Conservation (phyloP, 2,888 invertebrate species). For the Campoplex nolae region DNA sequence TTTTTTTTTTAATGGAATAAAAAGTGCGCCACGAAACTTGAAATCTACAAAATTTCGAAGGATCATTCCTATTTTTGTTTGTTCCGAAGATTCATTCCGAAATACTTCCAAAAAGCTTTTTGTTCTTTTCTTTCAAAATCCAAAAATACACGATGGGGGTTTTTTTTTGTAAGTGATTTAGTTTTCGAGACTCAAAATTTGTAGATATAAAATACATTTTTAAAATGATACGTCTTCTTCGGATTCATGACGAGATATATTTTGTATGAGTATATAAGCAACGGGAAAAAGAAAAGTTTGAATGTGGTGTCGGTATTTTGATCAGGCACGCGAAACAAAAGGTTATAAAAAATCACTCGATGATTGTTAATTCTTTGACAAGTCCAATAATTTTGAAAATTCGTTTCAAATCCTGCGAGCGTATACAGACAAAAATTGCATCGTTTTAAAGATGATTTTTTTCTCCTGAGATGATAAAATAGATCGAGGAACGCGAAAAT, state of each 20-base stretch:
- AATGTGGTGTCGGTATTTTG: not conserved
- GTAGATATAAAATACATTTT: not conserved
- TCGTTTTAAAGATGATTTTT: not conserved
- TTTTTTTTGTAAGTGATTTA: not conserved
- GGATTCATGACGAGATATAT: not conserved
- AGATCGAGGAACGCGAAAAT: not conserved
- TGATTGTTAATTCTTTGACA: not conserved
- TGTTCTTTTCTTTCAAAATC: not conserved
- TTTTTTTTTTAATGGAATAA: not conserved
- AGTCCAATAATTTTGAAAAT: not conserved
- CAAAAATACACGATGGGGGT: not conserved
- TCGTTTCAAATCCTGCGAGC: slow-evolving; percentile 7
- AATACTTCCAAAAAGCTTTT: no score
- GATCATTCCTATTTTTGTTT: not conserved
- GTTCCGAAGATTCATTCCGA: not conserved
- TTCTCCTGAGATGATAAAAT: not conserved
- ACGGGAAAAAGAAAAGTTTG: not conserved
- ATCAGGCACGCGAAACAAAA: not conserved
- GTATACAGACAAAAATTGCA: not conserved
- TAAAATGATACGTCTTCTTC: not conserved
- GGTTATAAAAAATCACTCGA: not conserved
- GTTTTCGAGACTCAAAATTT: not conserved
- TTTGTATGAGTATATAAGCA: not conserved
- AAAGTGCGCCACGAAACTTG: not conserved
- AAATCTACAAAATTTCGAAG: not conserved